Percentiles rank a stretch among this genome's conserved stretches.
These are phyloP conservation scores for Hypsopygia costalis DNA, from an alignment of 2,888 invertebrate genomes.

Conservation along the genomic window DNA sequence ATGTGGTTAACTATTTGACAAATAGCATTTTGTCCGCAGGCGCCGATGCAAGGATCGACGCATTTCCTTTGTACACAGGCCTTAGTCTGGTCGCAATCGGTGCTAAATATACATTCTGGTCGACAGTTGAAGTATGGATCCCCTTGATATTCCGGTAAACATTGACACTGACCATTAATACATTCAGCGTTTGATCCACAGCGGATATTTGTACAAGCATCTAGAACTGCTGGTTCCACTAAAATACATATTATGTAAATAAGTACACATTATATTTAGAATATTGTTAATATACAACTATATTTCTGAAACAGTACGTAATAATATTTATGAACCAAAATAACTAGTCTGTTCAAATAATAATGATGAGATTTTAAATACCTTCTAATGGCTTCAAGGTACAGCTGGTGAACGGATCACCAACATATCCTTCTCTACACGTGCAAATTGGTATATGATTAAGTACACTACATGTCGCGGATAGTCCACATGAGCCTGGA, in stretches of 20 bases:
- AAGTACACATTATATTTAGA: too few relatives aligned
- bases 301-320: too few relatives aligned
- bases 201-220: constrained; percentile 86
- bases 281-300: too few relatives aligned
- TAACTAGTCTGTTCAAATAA: too few relatives aligned
- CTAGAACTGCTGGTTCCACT: constrained; percentile 59
- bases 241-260: constrained; percentile 5
- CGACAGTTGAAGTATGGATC: constrained; percentile 88
- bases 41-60: constrained; percentile 85
- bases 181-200: constrained; percentile 86
- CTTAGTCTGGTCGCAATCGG: constrained; percentile 84
- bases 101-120: constrained; percentile 89
- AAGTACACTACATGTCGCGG: constrained; percentile 82
- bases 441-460: constrained; percentile 89
- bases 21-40: constrained; percentile 83
- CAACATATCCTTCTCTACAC: constrained; percentile 85
- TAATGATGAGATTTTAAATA: constrained; percentile 30
- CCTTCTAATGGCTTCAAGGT: constrained; percentile 74
- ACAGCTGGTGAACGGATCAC: constrained; percentile 86
- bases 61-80: constrained; percentile 89
- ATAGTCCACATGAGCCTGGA: constrained; percentile 86
- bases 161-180: constrained; percentile 84
- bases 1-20: constrained; percentile 84
- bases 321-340: too few relatives aligned
- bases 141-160: constrained; percentile 86